Evolutionary conservation across 1,140 invertebrate species (phyloP).

Genomic region (Acromyrmex echinatior): DNA sequence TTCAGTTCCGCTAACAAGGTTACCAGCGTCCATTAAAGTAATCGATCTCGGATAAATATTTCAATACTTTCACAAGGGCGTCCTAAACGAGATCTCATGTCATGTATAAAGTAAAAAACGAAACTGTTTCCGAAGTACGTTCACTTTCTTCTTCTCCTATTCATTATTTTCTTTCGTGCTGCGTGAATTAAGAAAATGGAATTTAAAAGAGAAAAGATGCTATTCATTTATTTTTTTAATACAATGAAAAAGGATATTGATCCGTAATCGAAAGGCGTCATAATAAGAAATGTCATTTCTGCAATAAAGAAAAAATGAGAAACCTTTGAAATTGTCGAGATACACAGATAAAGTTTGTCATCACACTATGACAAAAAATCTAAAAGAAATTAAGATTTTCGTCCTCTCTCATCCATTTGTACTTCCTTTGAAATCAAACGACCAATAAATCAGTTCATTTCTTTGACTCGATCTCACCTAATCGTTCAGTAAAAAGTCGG

Average conservation of each 20-base stretch:
- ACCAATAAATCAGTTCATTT: constrained; percentile 4
- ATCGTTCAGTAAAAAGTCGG: neutral
- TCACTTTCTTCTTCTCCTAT: neutral
- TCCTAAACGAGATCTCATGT: constrained; percentile 33
- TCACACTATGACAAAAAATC: neutral
- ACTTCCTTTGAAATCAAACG: constrained; percentile 13
- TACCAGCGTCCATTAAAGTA: constrained; percentile 43
- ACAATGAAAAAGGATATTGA: neutral
- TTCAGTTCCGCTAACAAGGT: constrained; percentile 46
- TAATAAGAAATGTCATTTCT: neutral
- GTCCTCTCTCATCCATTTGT: neutral
- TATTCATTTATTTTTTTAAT: neutral
- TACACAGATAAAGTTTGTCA: neutral
- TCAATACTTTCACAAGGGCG: constrained; percentile 29
- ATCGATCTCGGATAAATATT: constrained; percentile 56
- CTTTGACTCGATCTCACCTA: neutral
- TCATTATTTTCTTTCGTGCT: no score
- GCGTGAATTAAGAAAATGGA: neutral
- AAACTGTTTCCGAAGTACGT: neutral
- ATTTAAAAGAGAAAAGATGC: neutral
- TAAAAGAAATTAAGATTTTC: neutral
- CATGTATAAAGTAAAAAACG: neutral
- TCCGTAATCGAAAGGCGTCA: neutral
- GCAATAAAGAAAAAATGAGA: neutral
- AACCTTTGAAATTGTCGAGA: neutral